Conservation (phyloP, 2,113 vertebrate species). For the Rhea pennata region DNA sequence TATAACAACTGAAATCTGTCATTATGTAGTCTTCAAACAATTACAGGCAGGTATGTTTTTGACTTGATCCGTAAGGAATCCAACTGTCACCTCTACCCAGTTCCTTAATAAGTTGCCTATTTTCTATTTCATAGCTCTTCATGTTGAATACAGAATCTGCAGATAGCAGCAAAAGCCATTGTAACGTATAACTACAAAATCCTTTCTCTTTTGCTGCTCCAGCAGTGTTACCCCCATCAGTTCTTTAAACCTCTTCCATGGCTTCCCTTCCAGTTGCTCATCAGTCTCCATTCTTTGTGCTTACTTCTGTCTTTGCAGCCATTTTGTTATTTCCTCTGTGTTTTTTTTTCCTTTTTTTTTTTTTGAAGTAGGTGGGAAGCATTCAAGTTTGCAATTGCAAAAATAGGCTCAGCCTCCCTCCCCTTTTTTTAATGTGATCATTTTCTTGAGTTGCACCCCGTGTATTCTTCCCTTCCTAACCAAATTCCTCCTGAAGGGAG, state of each 20-base stretch:
- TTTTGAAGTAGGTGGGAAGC: neutral
- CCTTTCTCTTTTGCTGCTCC: neutral
- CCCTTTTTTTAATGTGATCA: neutral
- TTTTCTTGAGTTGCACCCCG: conserved; percentile 5
- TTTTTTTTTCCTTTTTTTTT: neutral
- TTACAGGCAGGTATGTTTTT: neutral
- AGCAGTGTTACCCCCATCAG: neutral
- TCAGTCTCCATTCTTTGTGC: conserved; percentile 18
- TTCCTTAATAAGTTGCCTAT: conserved; percentile 58
- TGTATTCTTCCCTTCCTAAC: conserved; percentile 34
- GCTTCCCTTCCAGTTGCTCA: conserved; percentile 7
- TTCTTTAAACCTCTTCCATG: conserved; percentile 4
- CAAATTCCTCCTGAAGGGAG: conserved; percentile 24
- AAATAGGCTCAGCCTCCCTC: neutral
- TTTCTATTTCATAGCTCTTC: conserved; percentile 22
- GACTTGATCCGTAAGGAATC: conserved; percentile 39
- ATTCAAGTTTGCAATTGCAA: neutral
- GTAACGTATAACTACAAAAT: neutral
- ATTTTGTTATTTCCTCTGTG: conserved; percentile 25
- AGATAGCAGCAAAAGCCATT: conserved; percentile 30
- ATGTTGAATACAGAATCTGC: conserved; percentile 14
- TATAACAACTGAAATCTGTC: conserved; percentile 5
- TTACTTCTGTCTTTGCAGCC: neutral
- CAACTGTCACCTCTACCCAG: conserved; percentile 11
- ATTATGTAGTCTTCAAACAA: conserved; percentile 46